Evolutionary conservation across 1,140 invertebrate species (phyloP), one percentile per base, ranked within the genome.

Genomic region (Brachionus manjavacas): DNA sequence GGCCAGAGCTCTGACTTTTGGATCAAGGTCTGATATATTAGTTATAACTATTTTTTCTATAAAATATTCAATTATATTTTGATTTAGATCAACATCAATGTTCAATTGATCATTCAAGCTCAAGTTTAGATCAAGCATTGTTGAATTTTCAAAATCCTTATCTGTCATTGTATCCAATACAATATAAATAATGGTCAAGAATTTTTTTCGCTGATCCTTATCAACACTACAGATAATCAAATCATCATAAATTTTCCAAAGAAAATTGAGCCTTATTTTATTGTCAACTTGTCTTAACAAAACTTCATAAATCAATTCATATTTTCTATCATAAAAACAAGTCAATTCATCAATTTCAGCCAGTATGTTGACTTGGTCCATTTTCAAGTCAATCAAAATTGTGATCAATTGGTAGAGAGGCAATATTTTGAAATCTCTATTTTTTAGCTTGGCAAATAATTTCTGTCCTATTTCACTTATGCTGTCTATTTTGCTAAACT

Each of bases 11-110:
- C 72, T 46, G 3, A 76, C 43, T 4, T 25, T 49, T 3, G 72
- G 72, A 20, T 76, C 72, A 25, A 76, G 46, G 52, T 76, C 20
- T 12, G 72, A 76, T 49, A 76, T 49, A 49, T 28, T 46, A 14
- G 23, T 76, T 49, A 76, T 76, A 14, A 76, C 25, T 4, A 46
- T 4, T 20, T 76, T 76, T 23, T 76, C 72, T 25, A 76, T 25
- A 23, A 76, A 49, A 35, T 28, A 49, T 49, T 76, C 72, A 49
- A 76, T 52, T 76, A 76, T 49, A 76, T 76, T 76, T 76, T 76
- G 72, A 72, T 72, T 20, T 35, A 72, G 68, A 23, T 72, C 68
- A 39, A 72, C 41, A 39, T 72, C 35, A 16, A 72, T 72, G 41
- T 76, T 76, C 31, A 76, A 76, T 49, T 49, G 72, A 31, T 76